phyloP scores from a whole-genome alignment of 2,113 vertebrate genomes.

The Stercorarius parasiticus region DNA sequence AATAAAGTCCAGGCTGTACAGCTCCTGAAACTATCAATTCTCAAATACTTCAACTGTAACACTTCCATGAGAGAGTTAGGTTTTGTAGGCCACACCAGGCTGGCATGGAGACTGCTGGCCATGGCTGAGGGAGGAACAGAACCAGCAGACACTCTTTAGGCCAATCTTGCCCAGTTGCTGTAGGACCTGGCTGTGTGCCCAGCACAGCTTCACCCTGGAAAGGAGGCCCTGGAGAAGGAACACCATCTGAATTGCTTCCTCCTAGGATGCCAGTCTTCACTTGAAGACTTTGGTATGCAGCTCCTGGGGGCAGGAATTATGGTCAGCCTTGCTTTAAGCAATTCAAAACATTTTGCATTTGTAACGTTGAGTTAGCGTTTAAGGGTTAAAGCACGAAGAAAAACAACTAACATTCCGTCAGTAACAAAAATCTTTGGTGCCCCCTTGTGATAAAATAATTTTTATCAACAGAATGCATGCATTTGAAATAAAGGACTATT shows the following conservation, averaged over 20 bases:
- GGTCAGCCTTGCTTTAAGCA: background rate
- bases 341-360: conserved; percentile 4
- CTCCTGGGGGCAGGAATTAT: background rate
- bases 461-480: background rate
- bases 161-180: background rate
- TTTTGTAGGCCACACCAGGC: background rate
- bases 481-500: background rate
- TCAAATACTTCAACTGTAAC: background rate
- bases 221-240: background rate
- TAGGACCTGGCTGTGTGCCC: background rate
- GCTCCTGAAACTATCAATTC: background rate
- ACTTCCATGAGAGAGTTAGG: background rate
- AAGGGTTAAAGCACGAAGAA: background rate
- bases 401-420: background rate
- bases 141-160: background rate
- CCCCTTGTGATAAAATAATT: conserved; percentile 50
- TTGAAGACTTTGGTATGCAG: background rate
- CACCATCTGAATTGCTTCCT: background rate
- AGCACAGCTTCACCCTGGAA: background rate
- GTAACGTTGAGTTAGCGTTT: fast-evolving
- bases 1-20: background rate
- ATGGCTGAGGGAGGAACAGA: background rate
- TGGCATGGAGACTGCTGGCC: background rate
- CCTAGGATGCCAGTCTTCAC: background rate
- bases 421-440: conserved; percentile 53